A percentile compares a stretch with the other conserved stretches of the same genome.
Conservation (phyloP, 2,113 vertebrate genomes). For the Seriola aureovittata region DNA sequence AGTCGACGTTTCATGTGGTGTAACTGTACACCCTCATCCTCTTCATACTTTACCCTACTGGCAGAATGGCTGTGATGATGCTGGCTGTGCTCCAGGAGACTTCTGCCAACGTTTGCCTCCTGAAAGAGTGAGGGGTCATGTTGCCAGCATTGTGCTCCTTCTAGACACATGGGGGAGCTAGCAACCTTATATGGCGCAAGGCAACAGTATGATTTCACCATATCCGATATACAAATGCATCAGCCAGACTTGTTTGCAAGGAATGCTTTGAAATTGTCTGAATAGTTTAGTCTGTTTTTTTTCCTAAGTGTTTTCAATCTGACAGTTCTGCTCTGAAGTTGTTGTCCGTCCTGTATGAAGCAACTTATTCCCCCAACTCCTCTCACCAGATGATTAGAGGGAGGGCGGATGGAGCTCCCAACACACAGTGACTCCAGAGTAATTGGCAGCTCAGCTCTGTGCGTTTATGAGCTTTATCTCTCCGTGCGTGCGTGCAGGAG, state of each 20-base stretch:
- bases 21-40: background rate
- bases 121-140: background rate
- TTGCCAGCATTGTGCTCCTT: conserved; percentile 21
- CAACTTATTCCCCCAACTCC: background rate
- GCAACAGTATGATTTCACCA: conserved; percentile 8
- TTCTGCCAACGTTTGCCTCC: conserved; percentile 3
- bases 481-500: conserved; percentile 18
- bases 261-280: conserved; percentile 6
- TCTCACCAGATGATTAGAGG: background rate
- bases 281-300: background rate
- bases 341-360: background rate
- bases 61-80: background rate
- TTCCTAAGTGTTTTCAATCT: background rate
- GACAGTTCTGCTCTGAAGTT: background rate
- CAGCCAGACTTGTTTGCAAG: background rate
- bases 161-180: conserved; percentile 68
- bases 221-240: background rate
- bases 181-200: background rate
- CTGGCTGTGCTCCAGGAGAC: conserved; percentile 13
- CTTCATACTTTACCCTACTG: background rate
- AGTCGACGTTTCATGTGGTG: background rate
- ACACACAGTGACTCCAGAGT: background rate
- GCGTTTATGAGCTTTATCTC: conserved; percentile 22
- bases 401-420: background rate
- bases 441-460: conserved; percentile 13